phyloP scores from a whole-genome alignment of 2,888 invertebrate species.

The Smittia sp. region DNA sequence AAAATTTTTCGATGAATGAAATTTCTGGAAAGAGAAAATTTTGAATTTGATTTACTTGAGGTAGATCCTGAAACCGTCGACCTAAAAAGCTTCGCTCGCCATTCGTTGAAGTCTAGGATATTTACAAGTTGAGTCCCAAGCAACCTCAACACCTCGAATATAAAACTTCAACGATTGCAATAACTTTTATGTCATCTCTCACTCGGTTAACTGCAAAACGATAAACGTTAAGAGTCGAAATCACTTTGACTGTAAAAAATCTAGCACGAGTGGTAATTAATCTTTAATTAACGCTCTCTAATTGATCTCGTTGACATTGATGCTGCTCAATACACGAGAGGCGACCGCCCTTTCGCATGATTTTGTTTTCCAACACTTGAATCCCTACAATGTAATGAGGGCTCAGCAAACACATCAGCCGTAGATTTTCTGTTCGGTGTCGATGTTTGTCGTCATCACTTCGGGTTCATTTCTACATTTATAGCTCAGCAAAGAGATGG shows the following conservation, averaged over 20 bases:
- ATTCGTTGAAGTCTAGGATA: too few species aligned
- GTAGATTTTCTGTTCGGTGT: neutral
- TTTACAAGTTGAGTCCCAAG: too few species aligned
- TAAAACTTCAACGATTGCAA: too few species aligned
- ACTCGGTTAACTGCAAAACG: too few species aligned
- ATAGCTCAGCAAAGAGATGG: slow-evolving; percentile 22
- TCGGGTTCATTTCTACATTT: slow-evolving; percentile 27
- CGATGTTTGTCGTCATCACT: slow-evolving; percentile 30
- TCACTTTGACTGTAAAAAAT: neutral
- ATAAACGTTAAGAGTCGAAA: neutral
- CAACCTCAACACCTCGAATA: too few species aligned
- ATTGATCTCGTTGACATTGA: slow-evolving; percentile 16
- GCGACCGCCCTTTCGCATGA: neutral
- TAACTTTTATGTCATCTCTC: too few species aligned
- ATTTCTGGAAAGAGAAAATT: too few species aligned
- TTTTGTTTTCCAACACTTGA: slow-evolving; percentile 25
- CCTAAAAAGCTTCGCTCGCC: too few species aligned
- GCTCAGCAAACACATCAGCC: slow-evolving; percentile 27
- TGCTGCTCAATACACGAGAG: neutral
- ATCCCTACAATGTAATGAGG: slow-evolving; percentile 38
- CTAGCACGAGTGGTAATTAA: neutral
- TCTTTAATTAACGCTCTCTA: slow-evolving; percentile 11
- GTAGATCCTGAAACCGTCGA: too few species aligned
- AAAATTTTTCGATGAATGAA: too few species aligned
- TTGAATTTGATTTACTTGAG: too few species aligned